Evolutionary conservation across 23 tunicate genomes (phyloP), one percentile per base, ranked within the genome.

Genomic region (Clavelina lepadiformis): DNA sequence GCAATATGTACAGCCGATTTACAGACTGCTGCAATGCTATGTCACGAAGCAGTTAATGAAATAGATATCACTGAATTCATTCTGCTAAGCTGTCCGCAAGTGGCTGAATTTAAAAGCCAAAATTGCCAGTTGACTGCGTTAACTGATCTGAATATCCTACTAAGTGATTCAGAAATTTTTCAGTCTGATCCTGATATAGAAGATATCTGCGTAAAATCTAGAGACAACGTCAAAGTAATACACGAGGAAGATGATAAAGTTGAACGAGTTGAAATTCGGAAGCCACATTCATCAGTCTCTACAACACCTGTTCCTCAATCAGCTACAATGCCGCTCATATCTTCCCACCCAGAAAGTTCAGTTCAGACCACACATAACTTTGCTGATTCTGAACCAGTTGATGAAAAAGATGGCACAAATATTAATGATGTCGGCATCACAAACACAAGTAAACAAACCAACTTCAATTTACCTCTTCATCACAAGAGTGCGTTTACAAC

Each of bases 61-160:
- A 81, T 89, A 56, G 89, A 89, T 62, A 89, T 89, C 55, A 89
- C 97, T 15, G 77, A 89, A 1, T 81, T 89, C 64, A 56, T 89
- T 55, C 76, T 89, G 21, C 36, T 81, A 4, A 81, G 72, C 52
- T 81, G 73, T 49, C 97, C 97, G 25, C 83, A 81, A 78, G 73
- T 81, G 1, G 26, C 31, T 38, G 74, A 82, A 28, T 82, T 82
- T 56, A 82, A 73, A 56, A 65, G 38, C 24, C 38, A 47, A 21
- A 27, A 79, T 21, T 19, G 21, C 5, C 24, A 67, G 3, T 49
- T 51, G 31, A 67, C n/a, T 49, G 13, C 50, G 35, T 27, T n/a
- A 6, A 5, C 73, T 6, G 52, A 35, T 38, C 15, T 54, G 15
- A 22, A 15, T 7, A 15, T 11, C 15, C 49, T 15, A 44, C 49